Percentiles rank a stretch among this genome's conserved stretches.
Conservation (phyloP, 2,888 invertebrate species). For the Ceriagrion tenellum region DNA sequence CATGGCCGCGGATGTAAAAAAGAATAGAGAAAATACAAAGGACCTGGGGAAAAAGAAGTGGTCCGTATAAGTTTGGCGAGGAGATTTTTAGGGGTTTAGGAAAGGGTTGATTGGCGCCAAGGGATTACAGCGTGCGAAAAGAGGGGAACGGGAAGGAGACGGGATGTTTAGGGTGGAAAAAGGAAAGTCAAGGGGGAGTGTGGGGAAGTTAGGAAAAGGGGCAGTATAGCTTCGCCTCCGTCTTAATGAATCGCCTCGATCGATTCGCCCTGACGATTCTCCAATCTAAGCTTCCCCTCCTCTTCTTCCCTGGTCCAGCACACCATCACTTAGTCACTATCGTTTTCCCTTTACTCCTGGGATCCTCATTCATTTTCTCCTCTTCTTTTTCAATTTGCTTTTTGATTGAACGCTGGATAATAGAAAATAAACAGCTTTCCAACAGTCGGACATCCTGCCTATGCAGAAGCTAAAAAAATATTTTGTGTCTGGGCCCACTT, state of each 20-base stretch:
- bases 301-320: background rate
- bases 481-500: too few species aligned
- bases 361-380: background rate
- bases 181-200: background rate
- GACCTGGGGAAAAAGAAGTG: background rate
- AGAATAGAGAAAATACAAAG: background rate
- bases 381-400: background rate
- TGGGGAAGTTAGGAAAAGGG: background rate
- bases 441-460: too few species aligned
- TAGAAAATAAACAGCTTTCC: background rate
- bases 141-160: background rate
- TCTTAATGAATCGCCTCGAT: background rate
- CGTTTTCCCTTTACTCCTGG: background rate
- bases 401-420: background rate
- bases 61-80: background rate
- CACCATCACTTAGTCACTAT: background rate
- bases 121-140: background rate
- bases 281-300: background rate
- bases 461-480: too few species aligned
- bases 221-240: background rate
- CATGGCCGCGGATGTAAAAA: background rate
- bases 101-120: constrained; percentile 3
- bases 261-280: background rate
- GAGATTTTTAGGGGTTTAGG: background rate
- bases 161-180: background rate